These are phyloP conservation scores for Molossus alvarezi DNA, from an alignment of 2,797 vertebrate species.

Conservation along the genomic window DNA sequence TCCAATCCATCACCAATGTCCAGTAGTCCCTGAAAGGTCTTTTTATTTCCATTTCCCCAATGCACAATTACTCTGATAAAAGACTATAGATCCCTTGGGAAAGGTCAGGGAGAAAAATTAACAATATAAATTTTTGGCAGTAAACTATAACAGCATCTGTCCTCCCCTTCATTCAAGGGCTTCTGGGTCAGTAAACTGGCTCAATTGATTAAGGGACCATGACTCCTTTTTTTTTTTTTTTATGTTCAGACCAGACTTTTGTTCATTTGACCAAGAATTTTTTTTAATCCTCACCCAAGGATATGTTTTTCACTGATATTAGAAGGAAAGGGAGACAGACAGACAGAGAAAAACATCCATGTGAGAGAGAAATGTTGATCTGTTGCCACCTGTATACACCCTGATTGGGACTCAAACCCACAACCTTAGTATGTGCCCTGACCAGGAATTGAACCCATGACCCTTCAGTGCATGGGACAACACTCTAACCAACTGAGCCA, in stretches of 20 bases:
- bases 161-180: not conserved
- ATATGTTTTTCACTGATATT: too few species aligned
- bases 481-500: too few species aligned
- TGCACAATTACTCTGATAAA: not conserved
- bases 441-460: too few species aligned
- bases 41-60: not conserved
- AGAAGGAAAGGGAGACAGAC: too few species aligned
- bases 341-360: too few species aligned
- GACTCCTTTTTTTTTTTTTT: not conserved
- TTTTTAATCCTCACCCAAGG: not conserved
- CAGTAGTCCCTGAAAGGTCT: not conserved
- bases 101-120: constrained; percentile 9
- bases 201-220: not conserved
- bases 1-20: not conserved
- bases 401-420: too few species aligned
- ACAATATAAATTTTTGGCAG: not conserved
- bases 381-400: too few species aligned
- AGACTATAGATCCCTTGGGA: not conserved
- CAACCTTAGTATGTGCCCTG: too few species aligned
- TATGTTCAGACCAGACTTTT: not conserved
- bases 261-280: not conserved
- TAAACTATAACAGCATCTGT: not conserved
- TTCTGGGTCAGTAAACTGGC: not conserved
- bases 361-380: too few species aligned
- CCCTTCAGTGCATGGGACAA: too few species aligned